A percentile compares a stretch with the other conserved stretches of the same genome.
Evolutionary conservation across 2,797 vertebrate genomes (phyloP).

Genomic region (Schizopygopsis malacanthus): DNA sequence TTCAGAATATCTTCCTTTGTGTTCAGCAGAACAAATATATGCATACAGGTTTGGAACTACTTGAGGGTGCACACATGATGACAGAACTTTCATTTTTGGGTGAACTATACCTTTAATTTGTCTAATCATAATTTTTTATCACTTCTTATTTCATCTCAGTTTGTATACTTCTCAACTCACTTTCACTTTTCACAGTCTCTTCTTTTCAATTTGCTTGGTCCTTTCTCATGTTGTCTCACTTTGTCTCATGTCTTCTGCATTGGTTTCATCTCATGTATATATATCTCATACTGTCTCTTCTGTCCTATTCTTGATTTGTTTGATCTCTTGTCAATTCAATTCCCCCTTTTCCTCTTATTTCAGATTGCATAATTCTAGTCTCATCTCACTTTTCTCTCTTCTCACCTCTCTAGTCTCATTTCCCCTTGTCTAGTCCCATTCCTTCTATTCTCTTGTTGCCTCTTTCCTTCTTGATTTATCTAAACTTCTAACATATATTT

Average conservation of each 20-base stretch:
- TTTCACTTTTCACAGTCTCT: neutral
- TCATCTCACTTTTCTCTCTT: constrained; percentile 1
- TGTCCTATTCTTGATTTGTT: neutral
- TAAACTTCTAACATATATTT: neutral
- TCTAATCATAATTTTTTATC: neutral
- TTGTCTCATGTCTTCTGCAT: neutral
- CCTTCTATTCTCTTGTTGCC: neutral
- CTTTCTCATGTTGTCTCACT: neutral
- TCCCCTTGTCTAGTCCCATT: neutral
- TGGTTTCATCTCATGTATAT: neutral
- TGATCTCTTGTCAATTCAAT: neutral
- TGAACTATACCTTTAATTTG: neutral
- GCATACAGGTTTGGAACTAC: too few species aligned
- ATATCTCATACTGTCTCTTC: neutral
- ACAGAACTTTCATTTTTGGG: too few species aligned
- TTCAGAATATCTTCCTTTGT: too few species aligned
- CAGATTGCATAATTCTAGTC: neutral
- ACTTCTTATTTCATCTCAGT: neutral
- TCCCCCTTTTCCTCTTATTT: neutral
- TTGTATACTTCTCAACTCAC: neutral
- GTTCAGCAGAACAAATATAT: too few species aligned
- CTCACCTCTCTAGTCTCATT: neutral
- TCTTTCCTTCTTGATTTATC: neutral
- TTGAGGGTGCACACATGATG: too few species aligned
- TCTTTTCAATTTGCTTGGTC: neutral